Evolutionary conservation across 2,113 vertebrate genomes (phyloP), one percentile per base, ranked within the genome.

Genomic region (Corythornis madagascariensis): DNA sequence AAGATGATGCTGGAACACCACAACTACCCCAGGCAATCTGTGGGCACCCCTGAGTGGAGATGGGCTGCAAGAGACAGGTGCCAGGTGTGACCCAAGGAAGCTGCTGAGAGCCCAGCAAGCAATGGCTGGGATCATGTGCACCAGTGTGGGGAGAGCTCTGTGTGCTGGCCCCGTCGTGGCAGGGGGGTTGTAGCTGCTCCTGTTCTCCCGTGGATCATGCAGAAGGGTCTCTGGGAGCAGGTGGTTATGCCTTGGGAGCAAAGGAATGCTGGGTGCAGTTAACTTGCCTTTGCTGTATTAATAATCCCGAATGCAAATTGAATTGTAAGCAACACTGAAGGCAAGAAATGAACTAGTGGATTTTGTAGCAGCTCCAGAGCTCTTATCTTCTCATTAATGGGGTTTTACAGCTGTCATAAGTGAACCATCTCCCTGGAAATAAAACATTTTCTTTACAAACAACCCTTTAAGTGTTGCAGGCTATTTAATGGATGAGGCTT

Each of bases 341-440:
- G 72, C 77, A 83, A 89, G 65, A 75, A 91, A 86, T 21, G 61
- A 93, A 53, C 43, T 66, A 42, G 43, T 83, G 76, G 69, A 38
- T 93, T 96, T 65, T 2, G 1, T 84, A 94, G 93, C 22, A 83
- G 57, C 42, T 90, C 77, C 52, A 64, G 61, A 88, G 79, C 56
- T 45, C 80, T 86, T 83, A 80, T 83, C 43, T 20, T 71, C 52
- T 94, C 79, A 56, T 95, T 86, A 94, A 64, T 57, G 60, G 57
- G 67, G 50, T 75, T 92, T 96, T 93, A 71, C 56, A 94, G 80
- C 83, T 28, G 1, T 71, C 60, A 6, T 52, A 77, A 91, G 52
- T 71, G 72, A 88, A 53, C 90, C 56, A 71, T 93, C 70, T 72
- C 72, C 61, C 53, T 94, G 69, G 65, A 92, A 95, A 95, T 81